Evolutionary conservation across 2,797 vertebrate genomes (phyloP).

Genomic region (Phrynocephalus vlangalii): DNA sequence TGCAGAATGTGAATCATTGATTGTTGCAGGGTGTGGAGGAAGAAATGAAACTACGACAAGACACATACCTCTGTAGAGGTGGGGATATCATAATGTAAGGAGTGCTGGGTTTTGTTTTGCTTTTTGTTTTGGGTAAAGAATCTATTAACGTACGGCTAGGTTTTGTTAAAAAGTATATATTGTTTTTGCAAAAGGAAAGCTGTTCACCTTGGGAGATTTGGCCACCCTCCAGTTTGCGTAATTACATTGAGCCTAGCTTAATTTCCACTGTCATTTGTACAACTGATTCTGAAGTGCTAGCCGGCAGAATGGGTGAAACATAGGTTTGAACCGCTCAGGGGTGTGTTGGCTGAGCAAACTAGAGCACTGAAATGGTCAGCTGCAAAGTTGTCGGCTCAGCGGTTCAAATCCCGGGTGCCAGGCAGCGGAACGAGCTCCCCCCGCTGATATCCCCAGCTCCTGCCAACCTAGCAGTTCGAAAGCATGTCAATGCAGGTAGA

Average conservation of each 20-base stretch:
- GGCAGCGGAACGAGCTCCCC: too few relatives aligned
- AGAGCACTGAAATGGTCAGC: too few relatives aligned
- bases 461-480: too few relatives aligned
- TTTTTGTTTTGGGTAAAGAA: constrained; percentile 19
- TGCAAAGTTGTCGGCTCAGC: too few relatives aligned
- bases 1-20: neutral
- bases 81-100: constrained; percentile 48
- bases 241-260: constrained; percentile 62
- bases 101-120: constrained; percentile 52
- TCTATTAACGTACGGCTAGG: constrained; percentile 64
- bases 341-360: too few relatives aligned
- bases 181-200: constrained; percentile 60
- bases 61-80: neutral
- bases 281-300: constrained; percentile 60
- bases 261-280: constrained; percentile 61
- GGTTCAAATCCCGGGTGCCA: too few relatives aligned
- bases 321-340: too few relatives aligned
- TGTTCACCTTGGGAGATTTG: constrained; percentile 72
- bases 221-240: constrained; percentile 66
- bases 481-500: too few relatives aligned
- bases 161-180: constrained; percentile 61
- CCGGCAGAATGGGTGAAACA: constrained; percentile 48
- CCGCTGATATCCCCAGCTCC: too few relatives aligned
- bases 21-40: neutral
- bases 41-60: neutral